Evolutionary conservation across 2,888 invertebrate genomes (phyloP), one percentile per base, ranked within the genome.

Genomic region (Harpagoxenus sublaevis): DNA sequence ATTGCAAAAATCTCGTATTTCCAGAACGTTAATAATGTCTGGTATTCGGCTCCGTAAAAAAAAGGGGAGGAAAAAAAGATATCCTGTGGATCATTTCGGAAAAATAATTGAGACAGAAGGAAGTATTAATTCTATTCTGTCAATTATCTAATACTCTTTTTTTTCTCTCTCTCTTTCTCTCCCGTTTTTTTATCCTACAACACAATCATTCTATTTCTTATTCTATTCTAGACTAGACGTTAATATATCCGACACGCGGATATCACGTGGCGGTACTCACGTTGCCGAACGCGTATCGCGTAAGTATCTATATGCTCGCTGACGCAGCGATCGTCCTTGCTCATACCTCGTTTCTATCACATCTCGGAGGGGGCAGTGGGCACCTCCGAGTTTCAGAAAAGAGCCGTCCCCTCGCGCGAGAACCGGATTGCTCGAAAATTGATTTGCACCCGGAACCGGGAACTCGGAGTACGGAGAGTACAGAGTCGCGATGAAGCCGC

Each of bases 241-340:
- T 35, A 35, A 35, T 23, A 23, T 23, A 23, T 35, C 35, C 5
- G 6, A 35, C 6, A 35, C 35, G 35, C 23, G 23, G 23, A 35
- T 35, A 35, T 35, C 0, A 35, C 35, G 35, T 6, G 35, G 51
- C 51, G 51, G 18, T n/a, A 89, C 89, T 89, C 66, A 89, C 89
- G n/a, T 81, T 63, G 35, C 71, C 31, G 35, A 81, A 71, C 42
- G 31, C 8, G 68, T 71, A 62, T 83, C 45, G 23, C 23, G 23
- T 23, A 23, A 23, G 23, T 23, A 23, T 23, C 23, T 23, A 23
- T 81, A 83, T 89, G 65, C 2, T 89, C 87, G 18, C 60, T 71
- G 62, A 39, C 23, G 8, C 31, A 35, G 51, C 31, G 39, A 74
- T 78, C 81, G 63, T 84, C 35, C 35, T 65, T 45, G 65, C 57